Evolutionary conservation across 92 coral and sea anemone genomes (phyloP), one percentile per base, ranked within the genome.

Genomic region (Porites rus): DNA sequence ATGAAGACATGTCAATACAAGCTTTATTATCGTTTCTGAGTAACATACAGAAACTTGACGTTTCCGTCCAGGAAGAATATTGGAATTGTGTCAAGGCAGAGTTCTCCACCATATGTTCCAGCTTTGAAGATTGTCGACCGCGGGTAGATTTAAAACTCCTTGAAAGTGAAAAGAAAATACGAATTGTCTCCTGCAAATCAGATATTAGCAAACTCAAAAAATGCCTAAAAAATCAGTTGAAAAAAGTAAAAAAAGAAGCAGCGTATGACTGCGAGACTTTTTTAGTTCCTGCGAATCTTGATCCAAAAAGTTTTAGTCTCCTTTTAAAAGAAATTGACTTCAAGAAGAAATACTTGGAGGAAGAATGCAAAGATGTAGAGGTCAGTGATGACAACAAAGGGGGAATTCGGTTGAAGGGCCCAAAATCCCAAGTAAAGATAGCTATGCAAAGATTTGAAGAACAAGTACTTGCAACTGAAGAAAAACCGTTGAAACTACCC

Each of bases 311-410:
- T 43, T 78, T 84, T 54, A 51, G 88, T 10, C 79, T 79, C 51
- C 89, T 93, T 10, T 66, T 93, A 80, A 89, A 91, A 3, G 88
- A 88, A 21, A 85, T 91, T 58, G 76, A 86, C 63, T 77, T 93
- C 69, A 65, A 73, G 21, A 81, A 77, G 11, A 81, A 91, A 11
- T 75, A 84, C 1, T 59, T 83, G 67, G 4, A 6, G 11, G 46
- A 7, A 63, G 67, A 85, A 51, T 70, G 72, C 74, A 66, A 77
- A 7, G 91, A 93, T 10, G 75, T 91, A 58, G 85, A 88, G 53
- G 87, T 91, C 17, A 53, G 43, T 46, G 88, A 91, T 54, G 63
- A 64, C 51, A 89, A 91, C 21, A 86, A 74, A 19, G 84, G 89
- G 50, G 84, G 58, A 64, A 74, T 91, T 17, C 78, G 20, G 19